Evolutionary conservation across 2,797 vertebrate species (phyloP).

Genomic region (Cercopithecus diana): DNA sequence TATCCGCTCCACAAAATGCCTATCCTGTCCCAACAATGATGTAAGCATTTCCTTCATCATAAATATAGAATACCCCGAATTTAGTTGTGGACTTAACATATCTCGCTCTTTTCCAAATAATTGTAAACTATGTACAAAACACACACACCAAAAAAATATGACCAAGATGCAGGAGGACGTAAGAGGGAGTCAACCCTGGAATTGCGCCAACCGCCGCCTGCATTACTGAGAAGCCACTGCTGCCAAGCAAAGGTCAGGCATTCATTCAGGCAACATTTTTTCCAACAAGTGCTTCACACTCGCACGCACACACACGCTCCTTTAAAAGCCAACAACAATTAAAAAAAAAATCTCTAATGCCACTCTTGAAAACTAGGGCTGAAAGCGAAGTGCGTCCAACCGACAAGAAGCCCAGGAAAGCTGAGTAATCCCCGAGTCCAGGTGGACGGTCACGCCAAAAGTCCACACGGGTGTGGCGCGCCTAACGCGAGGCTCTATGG

Average conservation of each 20-base stretch:
- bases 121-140: neutral
- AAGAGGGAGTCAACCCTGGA: neutral
- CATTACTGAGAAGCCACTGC: constrained; percentile 40
- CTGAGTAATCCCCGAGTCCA: neutral
- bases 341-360: neutral
- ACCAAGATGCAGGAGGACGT: neutral
- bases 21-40: constrained; percentile 18
- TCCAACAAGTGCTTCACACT: constrained; percentile 22
- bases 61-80: constrained; percentile 11
- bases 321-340: constrained; percentile 33
- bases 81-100: neutral
- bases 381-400: neutral
- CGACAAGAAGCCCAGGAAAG: neutral
- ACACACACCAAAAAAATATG: neutral
- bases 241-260: neutral
- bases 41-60: constrained; percentile 36
- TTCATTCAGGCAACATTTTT: neutral
- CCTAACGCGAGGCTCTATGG: neutral
- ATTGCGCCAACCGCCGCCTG: neutral
- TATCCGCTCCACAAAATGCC: neutral
- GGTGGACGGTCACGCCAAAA: neutral
- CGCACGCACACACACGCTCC: neutral
- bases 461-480: constrained; percentile 58
- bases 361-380: neutral
- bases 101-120: neutral